Base-by-base conservation (phyloP, 2,888 invertebrate genomes). In the Nomada hirtipes region DNA sequence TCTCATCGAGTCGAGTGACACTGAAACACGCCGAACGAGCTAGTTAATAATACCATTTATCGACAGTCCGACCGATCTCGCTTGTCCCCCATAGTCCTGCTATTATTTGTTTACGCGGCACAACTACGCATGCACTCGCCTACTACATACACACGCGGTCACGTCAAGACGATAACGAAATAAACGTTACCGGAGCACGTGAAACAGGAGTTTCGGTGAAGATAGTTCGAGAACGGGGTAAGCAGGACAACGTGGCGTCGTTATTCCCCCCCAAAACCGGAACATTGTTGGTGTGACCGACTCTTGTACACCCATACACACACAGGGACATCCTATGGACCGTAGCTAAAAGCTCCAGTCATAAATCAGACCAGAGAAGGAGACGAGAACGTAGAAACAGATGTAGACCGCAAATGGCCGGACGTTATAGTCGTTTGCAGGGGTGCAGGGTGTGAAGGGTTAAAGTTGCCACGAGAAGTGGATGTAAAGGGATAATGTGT, bases 331-430 rank as follows among this genome's bases (percentile, higher is more conserved):
- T 83, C 67, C 86, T 72, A 77, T 76, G 78, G 65, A 65, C 74
- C 84, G 83, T 83, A 86, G 90, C 90, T 90, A 85, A 90, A 89
- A 90, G 89, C 88, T 82, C 82, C 71, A 67, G 73, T 76, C 76
- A 87, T 90, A 90, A 90, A 90, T 90, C 90, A 89, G 87, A 71
- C 84, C 42, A 72, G 83, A 67, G 82, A 85, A 90, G 85, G 80
- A 86, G 87, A 86, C 79, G 80, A 86, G 88, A 85, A 85, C 79
- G 79, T 73, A 85, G 86, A 87, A 90, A 87, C 87, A 90, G 90
- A 90, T 88, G 90, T 87, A 88, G 77, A 88, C 90, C 88, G 83
- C 89, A 89, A 90, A 89, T 87, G 86, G 88, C 86, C 79, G 81
- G 82, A 75, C 82, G 79, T 86, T 36, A 88, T 76, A 82, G 83